Percentiles rank a stretch among this genome's conserved stretches.
phyloP scores from a whole-genome alignment of 37 sponge, comb jelly and placozoan genomes.

The Petrosia ficiformis region DNA sequence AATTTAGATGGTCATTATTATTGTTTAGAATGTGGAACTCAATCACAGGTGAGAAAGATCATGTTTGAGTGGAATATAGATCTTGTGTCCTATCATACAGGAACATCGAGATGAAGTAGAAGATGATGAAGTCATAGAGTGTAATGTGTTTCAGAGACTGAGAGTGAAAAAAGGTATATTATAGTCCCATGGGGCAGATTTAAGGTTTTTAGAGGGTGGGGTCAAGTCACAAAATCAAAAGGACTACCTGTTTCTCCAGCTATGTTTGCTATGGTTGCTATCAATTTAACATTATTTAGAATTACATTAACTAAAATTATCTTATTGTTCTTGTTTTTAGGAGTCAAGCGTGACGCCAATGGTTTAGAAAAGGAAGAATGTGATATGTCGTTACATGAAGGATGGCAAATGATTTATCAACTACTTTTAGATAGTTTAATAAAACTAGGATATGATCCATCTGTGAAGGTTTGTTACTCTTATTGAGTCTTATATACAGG shows the following conservation, averaged over 20 bases:
- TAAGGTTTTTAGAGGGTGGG: too few species aligned
- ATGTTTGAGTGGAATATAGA: neutral
- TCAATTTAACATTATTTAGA: too few species aligned
- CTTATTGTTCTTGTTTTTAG: too few species aligned
- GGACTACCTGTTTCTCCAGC: too few species aligned
- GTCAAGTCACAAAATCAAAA: too few species aligned
- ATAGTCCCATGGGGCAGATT: neutral
- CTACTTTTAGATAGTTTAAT: slow-evolving; percentile 46
- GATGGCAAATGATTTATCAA: slow-evolving; percentile 39
- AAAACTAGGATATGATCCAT: slow-evolving; percentile 33
- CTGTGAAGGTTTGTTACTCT: slow-evolving; percentile 30
- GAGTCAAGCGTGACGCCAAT: too few species aligned
- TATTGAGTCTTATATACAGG: neutral
- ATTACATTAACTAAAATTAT: too few species aligned
- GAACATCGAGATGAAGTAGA: slow-evolving; percentile 38
- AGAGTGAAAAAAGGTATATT: neutral
- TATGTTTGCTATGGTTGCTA: too few species aligned
- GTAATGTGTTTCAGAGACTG: neutral
- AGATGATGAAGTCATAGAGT: neutral
- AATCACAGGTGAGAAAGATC: slow-evolving; percentile 73
- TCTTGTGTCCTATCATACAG: slow-evolving; percentile 2
- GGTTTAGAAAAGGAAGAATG: too few species aligned
- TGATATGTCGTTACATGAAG: slow-evolving; percentile 8
- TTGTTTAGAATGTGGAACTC: slow-evolving; percentile 81
- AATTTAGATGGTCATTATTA: slow-evolving; percentile 52